These are phyloP conservation scores for Xanthia togata DNA, from an alignment of 2,888 invertebrate species.

Conservation along the genomic window DNA sequence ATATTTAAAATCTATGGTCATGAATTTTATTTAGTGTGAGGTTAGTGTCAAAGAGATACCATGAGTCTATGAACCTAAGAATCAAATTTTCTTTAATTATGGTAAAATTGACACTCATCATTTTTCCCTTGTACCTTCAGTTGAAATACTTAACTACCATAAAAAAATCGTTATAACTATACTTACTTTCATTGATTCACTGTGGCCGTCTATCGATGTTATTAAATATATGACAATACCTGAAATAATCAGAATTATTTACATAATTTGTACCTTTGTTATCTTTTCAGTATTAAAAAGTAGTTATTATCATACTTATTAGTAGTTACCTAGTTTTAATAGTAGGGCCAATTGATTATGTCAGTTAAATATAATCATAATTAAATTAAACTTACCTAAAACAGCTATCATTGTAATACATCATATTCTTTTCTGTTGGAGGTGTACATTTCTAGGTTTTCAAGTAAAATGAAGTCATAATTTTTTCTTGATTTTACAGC, in stretches of 20 bases:
- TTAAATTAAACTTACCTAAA: slow-evolving; percentile 72
- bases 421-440: slow-evolving; percentile 68
- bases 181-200: slow-evolving; percentile 84
- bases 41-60: no score
- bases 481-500: slow-evolving; percentile 35
- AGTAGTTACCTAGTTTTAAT: neutral
- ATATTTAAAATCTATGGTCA: no score
- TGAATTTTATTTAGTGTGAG: no score
- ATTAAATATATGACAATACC: slow-evolving; percentile 73
- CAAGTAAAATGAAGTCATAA: slow-evolving; percentile 53
- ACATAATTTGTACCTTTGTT: neutral
- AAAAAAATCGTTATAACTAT: neutral
- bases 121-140: no score
- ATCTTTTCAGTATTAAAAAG: neutral
- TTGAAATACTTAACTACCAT: neutral
- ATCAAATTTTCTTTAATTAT: no score
- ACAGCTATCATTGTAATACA: slow-evolving; percentile 76
- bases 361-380: neutral
- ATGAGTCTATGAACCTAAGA: no score
- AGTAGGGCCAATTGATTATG: neutral
- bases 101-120: no score
- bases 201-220: slow-evolving; percentile 76
- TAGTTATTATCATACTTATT: neutral
- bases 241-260: slow-evolving; percentile 66
- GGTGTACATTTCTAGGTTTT: slow-evolving; percentile 38